Evolutionary conservation across 2,113 vertebrate species (phyloP), one percentile per base, ranked within the genome.

Genomic region (Clarias macrocephalus): DNA sequence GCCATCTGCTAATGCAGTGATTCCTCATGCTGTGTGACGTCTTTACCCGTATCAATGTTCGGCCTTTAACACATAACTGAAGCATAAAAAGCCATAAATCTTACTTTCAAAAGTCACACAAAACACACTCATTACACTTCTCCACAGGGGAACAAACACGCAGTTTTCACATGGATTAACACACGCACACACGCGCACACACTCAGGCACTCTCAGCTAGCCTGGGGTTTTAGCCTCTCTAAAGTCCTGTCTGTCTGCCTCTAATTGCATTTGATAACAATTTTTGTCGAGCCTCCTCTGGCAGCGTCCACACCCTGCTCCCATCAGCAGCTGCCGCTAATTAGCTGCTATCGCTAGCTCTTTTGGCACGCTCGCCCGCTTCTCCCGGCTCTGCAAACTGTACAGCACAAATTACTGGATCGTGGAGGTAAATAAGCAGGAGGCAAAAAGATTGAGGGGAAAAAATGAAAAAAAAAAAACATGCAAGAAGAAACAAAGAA

Each of bases 281-380:
- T 95, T 95, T 84, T 95, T 93, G 93, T 94, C 95, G 91, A 94
- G 92, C 89, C 88, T 93, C 63, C 82, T 92, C 93, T 93, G 93
- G 94, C 94, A 94, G 92, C 89, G 66, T 89, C 82, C 83, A 92
- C 87, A 89, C 88, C 90, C 90, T 92, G 91, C 90, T 96, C 95
- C 95, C 96, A 94, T 93, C 93, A 96, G 96, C 96, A 97, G 96
- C 96, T 97, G 96, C 90, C 94, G 93, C 94, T 94, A 94, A 95
- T 95, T 96, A 96, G 96, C 95, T 89, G 92, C 95, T 94, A 95
- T 94, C 92, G 94, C 95, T 93, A 93, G 93, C 92, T 92, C 92
- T 95, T 95, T 95, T 95, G 95, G 95, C 93, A 96, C 93, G 91
- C 93, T 91, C 93, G 89, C 90, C 90, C 73, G 89, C 89, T 91